phyloP scores from a whole-genome alignment of 2,888 invertebrate species.

The Chirona hameri region DNA sequence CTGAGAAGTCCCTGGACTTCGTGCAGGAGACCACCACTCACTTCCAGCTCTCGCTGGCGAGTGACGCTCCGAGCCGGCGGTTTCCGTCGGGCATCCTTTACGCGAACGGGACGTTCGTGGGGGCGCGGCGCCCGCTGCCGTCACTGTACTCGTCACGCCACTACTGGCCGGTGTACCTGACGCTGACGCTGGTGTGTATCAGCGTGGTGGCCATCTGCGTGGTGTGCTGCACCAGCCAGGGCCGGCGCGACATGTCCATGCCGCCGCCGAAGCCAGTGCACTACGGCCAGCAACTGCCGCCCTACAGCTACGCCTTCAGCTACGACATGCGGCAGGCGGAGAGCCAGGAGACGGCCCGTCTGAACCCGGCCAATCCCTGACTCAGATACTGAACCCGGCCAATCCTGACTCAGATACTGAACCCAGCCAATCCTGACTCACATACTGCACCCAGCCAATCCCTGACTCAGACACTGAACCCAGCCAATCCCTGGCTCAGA shows the following conservation, averaged over 20 bases:
- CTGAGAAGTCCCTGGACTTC: neutral
- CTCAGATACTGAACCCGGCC: too few species aligned
- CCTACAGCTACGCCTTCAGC: constrained; percentile 5
- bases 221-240: neutral
- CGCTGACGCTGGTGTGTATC: neutral
- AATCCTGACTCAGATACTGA: too few species aligned
- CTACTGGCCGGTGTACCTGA: constrained; percentile 12
- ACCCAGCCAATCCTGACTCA: too few species aligned
- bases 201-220: neutral
- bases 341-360: neutral
- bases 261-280: neutral
- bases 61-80: neutral
- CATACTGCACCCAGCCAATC: too few species aligned
- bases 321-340: neutral
- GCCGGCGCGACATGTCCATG: neutral
- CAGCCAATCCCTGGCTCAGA: too few species aligned
- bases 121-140: neutral
- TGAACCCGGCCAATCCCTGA: too few species aligned
- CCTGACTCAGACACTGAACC: too few species aligned
- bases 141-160: neutral
- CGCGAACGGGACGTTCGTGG: neutral
- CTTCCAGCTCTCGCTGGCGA: neutral
- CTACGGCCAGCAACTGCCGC: neutral
- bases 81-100: neutral
- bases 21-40: neutral